These are phyloP conservation scores for Catocala sponsa DNA, from an alignment of 2,888 invertebrate species.

Conservation along the genomic window DNA sequence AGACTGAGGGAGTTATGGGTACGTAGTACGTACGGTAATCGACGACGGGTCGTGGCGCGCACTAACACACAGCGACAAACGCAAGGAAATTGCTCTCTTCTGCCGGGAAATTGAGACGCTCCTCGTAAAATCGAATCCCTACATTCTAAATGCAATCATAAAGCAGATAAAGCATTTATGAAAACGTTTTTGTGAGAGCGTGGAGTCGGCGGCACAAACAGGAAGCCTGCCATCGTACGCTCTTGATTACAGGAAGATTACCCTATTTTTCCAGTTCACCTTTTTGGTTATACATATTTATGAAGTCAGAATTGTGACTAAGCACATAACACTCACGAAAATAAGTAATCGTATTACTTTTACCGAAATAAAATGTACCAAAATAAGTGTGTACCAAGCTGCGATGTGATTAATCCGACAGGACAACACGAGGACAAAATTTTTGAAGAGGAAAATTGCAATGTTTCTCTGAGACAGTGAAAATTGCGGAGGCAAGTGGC, in stretches of 20 bases:
- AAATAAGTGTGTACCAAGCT: conserved; percentile 56
- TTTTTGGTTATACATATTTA: conserved; percentile 25
- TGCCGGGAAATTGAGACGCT: conserved; percentile 79
- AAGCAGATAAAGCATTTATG: conserved; percentile 52
- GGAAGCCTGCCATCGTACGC: conserved; percentile 5
- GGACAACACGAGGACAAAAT: conserved; percentile 64
- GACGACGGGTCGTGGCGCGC: conserved; percentile 31
- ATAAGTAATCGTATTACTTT: conserved; percentile 28
- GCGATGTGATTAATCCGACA: conserved; percentile 67
- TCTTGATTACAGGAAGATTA: conserved; percentile 10
- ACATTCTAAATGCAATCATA: conserved; percentile 58
- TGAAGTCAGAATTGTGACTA: conserved; percentile 12
- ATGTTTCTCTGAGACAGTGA: conserved; percentile 59
- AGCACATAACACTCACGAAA: conserved; percentile 21
- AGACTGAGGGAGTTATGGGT: conserved; percentile 19
- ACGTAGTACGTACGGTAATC: conserved; percentile 30
- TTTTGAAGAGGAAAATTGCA: conserved; percentile 70
- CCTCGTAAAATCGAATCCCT: conserved; percentile 69
- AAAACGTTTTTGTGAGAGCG: conserved; percentile 39
- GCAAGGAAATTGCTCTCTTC: conserved; percentile 78
- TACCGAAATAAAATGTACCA: conserved; percentile 50
- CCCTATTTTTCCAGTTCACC: conserved; percentile 30
- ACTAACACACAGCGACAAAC: conserved; percentile 65
- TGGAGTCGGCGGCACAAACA: conserved; percentile 18
- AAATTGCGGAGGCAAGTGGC: conserved; percentile 60